These are phyloP conservation scores for Drosophila testacea DNA, from an alignment of 2,888 invertebrate genomes.

Conservation along the genomic window DNA sequence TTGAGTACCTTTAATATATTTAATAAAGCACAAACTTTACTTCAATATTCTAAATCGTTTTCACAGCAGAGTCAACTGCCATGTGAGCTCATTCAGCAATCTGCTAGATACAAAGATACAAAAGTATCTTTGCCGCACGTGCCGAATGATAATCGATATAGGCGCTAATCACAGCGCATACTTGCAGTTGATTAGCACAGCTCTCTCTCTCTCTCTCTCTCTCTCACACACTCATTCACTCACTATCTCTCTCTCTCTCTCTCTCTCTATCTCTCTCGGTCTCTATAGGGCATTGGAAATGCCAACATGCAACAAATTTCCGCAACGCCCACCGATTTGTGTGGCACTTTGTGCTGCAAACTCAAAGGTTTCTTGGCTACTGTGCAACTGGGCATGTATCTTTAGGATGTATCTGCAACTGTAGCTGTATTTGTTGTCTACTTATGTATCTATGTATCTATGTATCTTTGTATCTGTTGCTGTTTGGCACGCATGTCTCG, in stretches of 20 bases:
- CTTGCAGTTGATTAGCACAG: conserved; percentile 30
- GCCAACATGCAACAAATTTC: conserved; percentile 25
- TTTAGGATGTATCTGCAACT: conserved; percentile 13
- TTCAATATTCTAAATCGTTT: too few relatives aligned
- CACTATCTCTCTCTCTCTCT: background rate
- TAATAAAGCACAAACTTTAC: too few relatives aligned
- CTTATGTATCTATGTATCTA: too few relatives aligned
- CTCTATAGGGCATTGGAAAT: conserved; percentile 1
- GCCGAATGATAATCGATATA: conserved; percentile 30
- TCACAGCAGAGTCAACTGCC: background rate
- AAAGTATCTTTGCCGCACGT: conserved; percentile 53
- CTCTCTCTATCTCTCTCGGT: background rate
- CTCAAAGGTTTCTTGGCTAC: conserved; percentile 39
- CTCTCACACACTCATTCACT: too few relatives aligned
- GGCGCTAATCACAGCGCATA: conserved; percentile 34
- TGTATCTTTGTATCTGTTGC: conserved; percentile 20
- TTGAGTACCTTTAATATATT: too few relatives aligned
- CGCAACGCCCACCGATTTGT: conserved; percentile 25
- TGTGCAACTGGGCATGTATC: conserved; percentile 24
- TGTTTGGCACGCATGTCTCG: conserved; percentile 75
- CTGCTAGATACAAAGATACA: conserved; percentile 41
- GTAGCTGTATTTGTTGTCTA: conserved; percentile 1
- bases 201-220: background rate
- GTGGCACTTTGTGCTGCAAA: conserved; percentile 13
- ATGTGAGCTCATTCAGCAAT: conserved; percentile 8